A percentile compares a stretch with the other conserved stretches of the same genome.
phyloP scores from a whole-genome alignment of 2,888 invertebrate genomes.

The Danaus chrysippus region DNA sequence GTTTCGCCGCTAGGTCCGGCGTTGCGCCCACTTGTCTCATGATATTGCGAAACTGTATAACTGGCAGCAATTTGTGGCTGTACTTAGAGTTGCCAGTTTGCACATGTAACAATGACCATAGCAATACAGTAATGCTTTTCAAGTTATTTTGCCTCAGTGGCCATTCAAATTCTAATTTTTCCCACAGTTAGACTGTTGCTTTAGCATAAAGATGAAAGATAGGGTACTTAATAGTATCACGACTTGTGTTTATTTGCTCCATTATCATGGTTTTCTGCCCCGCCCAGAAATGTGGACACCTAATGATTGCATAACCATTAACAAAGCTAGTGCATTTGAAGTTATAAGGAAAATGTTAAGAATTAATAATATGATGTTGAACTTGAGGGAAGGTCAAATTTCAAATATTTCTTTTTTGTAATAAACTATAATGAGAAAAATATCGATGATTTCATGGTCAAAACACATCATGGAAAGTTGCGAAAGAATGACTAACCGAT shows the following conservation, averaged over 20 bases:
- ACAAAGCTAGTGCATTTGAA: too few species aligned
- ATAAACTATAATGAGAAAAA: background rate
- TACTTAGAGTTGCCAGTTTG: conserved; percentile 12
- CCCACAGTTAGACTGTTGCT: conserved; percentile 1
- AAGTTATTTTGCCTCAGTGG: background rate
- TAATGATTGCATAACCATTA: background rate
- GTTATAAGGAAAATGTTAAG: too few species aligned
- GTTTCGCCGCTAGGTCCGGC: conserved; percentile 39
- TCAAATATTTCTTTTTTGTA: too few species aligned
- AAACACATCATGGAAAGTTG: background rate
- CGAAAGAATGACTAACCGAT: conserved; percentile 8
- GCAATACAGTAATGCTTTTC: background rate
- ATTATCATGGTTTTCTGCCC: background rate
- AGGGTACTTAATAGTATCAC: conserved; percentile 5
- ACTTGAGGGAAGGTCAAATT: too few species aligned
- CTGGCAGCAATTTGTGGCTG: conserved; percentile 20
- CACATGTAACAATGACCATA: background rate
- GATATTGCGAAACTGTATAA: conserved; percentile 31
- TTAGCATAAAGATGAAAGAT: conserved; percentile 2
- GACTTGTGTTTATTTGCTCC: background rate
- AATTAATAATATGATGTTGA: too few species aligned
- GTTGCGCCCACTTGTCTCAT: conserved; percentile 49
- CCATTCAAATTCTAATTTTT: background rate
- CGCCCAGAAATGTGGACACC: background rate
- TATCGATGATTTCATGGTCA: conserved; percentile 5